Base-by-base conservation (phyloP, 2,797 vertebrate species). In the Leuciscus waleckii region DNA sequence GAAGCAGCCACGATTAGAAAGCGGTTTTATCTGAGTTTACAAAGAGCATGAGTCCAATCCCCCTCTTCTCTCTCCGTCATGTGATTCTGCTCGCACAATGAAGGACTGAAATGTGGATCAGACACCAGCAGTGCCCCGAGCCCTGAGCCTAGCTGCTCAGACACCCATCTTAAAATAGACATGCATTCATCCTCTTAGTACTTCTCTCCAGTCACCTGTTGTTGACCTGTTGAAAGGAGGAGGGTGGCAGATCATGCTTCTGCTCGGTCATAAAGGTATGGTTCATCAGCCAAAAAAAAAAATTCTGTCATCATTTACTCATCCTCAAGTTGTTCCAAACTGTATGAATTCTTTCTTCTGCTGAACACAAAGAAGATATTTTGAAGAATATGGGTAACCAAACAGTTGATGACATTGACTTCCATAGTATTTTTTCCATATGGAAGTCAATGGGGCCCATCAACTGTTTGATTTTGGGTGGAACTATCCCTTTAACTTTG, bases 91-190 rank as follows among this genome's bases (percentile, higher is more conserved):
- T 81, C 16, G 41, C 79, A 78, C 73, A 61, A 75, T 77, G 32
- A 73, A 49, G 54, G 35, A 46, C 61, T 76, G 65, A 56, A 78
- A 87, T 81, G 79, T 78, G 79, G 81, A 86, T 86, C 88, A 79
- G 79, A 84, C 83, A 87, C 79, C 46, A 46, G 76, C 67, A 82
- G 32, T 41, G 85, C 79, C 85, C 56, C 23, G 26, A 81, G 88
- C 86, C 43, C 56, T 16, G 56, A 68, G 35, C 84, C 46, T 81
- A 73, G 88, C 73, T 70, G 74, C 67, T 74, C 49, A 84, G 35
- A 85, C 79, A 46, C 69, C 61, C 39, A 32, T 84, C 84, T 84
- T 78, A 82, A 86, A 88, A 89, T 87, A 88, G 86, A 86, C 81
- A 68, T 35, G 68, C 81, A 74, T 86, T 65, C 41, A 80, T 58